phyloP scores from a whole-genome alignment of 1,140 invertebrate genomes.

The Drosophila rhopaloa region DNA sequence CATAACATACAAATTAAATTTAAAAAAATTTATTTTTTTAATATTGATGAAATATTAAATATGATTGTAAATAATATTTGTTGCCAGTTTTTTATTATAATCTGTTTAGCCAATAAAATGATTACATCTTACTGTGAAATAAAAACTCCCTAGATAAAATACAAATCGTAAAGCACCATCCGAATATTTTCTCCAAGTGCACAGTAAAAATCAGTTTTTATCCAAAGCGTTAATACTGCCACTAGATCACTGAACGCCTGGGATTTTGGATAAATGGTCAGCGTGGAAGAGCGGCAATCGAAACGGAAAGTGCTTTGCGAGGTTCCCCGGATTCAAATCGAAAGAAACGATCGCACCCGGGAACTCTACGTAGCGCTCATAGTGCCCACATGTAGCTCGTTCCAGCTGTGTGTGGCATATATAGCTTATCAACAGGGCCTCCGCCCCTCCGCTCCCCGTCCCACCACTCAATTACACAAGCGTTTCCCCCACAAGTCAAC shows the following conservation, averaged over 20 bases:
- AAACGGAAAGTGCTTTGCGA: slow-evolving; percentile 51
- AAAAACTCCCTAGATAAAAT: no score
- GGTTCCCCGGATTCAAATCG: slow-evolving; percentile 3
- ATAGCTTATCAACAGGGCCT: slow-evolving; percentile 45
- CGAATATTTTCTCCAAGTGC: slow-evolving; percentile 45
- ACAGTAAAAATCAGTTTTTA: slow-evolving; percentile 49
- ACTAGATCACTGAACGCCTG: slow-evolving; percentile 70
- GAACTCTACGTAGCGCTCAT: background rate
- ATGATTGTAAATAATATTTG: no score
- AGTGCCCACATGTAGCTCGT: background rate
- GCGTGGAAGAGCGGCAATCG: slow-evolving; percentile 42
- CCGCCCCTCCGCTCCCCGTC: background rate
- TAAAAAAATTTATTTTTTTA: no score
- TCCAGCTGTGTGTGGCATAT: slow-evolving; percentile 30
- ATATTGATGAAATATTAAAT: no score
- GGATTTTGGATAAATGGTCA: slow-evolving; percentile 74
- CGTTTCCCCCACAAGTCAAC: slow-evolving; percentile 13
- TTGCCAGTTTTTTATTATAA: no score
- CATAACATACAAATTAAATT: no score
- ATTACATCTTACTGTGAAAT: no score
- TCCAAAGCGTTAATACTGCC: slow-evolving; percentile 57
- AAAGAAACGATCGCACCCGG: slow-evolving; percentile 6
- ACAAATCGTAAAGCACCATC: no score
- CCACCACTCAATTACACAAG: slow-evolving; percentile 21
- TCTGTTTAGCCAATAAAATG: no score